These are phyloP conservation scores for Phoebastria nigripes DNA, from an alignment of 2,797 vertebrate species.

Conservation along the genomic window DNA sequence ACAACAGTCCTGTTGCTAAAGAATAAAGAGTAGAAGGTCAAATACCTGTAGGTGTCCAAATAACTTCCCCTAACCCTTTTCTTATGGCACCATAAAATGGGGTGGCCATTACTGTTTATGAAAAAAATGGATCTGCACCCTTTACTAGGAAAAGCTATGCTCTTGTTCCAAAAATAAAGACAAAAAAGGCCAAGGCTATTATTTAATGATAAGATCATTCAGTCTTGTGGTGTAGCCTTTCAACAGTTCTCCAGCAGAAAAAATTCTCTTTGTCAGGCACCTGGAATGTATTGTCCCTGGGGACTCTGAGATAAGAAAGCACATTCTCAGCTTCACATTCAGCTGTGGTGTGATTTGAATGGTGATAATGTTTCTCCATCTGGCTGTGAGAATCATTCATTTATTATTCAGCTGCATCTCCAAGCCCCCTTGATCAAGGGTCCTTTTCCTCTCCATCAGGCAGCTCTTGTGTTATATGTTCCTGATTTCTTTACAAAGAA, in stretches of 20 bases:
- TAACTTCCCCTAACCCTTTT: neutral
- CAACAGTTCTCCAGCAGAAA: neutral
- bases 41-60: neutral
- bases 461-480: neutral
- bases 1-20: neutral
- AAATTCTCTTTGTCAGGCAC: conserved; percentile 24
- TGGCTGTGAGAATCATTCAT: neutral
- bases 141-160: neutral
- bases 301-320: conserved; percentile 21
- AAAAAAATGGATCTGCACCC: neutral
- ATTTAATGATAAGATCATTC: neutral
- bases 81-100: neutral
- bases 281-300: neutral
- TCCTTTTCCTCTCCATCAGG: neutral
- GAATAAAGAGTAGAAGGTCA: neutral
- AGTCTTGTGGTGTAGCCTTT: neutral
- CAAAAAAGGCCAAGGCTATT: neutral
- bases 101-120: neutral
- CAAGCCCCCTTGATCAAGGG: neutral
- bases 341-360: neutral
- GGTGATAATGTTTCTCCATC: conserved; percentile 10
- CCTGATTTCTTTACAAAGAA: neutral
- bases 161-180: neutral
- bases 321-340: neutral
- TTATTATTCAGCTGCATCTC: neutral